Evolutionary conservation across 2,113 vertebrate genomes (phyloP).

Genomic region (Monopterus albus): DNA sequence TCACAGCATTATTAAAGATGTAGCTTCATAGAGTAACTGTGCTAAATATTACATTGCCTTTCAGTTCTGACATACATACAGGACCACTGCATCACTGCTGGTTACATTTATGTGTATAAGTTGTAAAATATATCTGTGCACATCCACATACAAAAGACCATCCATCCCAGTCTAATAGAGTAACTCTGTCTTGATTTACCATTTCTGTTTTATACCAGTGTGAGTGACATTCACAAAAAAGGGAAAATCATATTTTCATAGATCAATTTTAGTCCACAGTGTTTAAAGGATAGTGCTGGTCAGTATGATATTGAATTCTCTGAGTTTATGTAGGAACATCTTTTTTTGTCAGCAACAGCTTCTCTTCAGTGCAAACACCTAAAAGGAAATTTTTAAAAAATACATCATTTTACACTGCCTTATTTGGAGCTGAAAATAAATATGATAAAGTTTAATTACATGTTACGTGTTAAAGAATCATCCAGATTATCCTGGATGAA

Average conservation of each 20-base stretch:
- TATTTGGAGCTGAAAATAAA: conserved; percentile 22
- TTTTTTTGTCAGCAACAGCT: conserved; percentile 18
- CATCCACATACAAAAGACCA: conserved; percentile 2
- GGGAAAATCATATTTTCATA: no score
- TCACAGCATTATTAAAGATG: conserved; percentile 76
- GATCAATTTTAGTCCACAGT: conserved; percentile 15
- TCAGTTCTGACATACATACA: conserved; percentile 17
- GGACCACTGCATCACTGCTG: background rate
- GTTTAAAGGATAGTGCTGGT: conserved; percentile 28
- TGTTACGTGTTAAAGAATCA: background rate
- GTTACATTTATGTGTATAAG: conserved; percentile 6
- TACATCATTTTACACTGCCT: background rate
- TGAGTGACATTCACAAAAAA: conserved; percentile 22
- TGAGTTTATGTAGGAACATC: conserved; percentile 2
- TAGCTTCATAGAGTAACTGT: conserved; percentile 36
- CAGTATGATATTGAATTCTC: conserved; percentile 31
- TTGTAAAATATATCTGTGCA: background rate
- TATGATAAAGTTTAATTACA: background rate
- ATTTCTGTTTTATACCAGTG: conserved; percentile 15
- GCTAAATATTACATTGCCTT: conserved; percentile 58
- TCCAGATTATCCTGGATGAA: no score
- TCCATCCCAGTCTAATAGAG: conserved; percentile 11
- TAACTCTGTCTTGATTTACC: background rate
- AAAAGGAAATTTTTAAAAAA: background rate
- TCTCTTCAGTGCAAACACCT: conserved; percentile 10